phyloP scores from a whole-genome alignment of 2,888 invertebrate genomes.

The Cartodere bifasciata region DNA sequence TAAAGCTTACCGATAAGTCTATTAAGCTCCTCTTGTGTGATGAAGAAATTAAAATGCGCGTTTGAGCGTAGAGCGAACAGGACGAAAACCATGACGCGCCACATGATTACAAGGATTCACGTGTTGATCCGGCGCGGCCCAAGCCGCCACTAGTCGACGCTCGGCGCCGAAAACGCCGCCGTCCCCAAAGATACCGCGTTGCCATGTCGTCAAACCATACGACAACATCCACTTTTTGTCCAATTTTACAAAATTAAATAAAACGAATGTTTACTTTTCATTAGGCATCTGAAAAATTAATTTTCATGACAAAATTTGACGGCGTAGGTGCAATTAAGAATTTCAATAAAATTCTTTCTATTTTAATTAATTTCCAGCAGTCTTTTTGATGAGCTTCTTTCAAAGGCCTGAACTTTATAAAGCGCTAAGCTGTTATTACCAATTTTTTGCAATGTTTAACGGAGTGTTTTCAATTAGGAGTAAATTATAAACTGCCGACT shows the following conservation, averaged over 20 bases:
- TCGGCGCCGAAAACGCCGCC: slow-evolving; percentile 16
- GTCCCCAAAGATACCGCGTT: no score
- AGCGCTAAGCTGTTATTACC: no score
- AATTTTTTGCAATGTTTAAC: no score
- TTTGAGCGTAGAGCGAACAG: slow-evolving; percentile 33
- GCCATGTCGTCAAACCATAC: slow-evolving; percentile 14
- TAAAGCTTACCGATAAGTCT: slow-evolving; percentile 60
- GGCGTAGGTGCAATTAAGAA: no score
- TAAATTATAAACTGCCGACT: no score
- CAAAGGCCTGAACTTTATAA: no score
- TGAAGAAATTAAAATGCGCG: slow-evolving; percentile 67
- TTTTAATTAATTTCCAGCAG: slow-evolving; percentile 10
- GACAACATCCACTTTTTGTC: slow-evolving; percentile 9
- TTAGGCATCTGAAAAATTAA: no score
- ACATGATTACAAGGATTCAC: slow-evolving; percentile 25
- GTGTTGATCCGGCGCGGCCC: slow-evolving; percentile 31
- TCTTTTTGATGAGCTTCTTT: background rate
- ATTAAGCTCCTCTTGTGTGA: slow-evolving; percentile 68
- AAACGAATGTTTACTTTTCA: no score
- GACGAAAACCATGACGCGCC: slow-evolving; percentile 26
- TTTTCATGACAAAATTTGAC: no score
- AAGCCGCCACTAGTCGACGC: slow-evolving; percentile 27
- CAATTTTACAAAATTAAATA: no score
- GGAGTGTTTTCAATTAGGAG: no score
- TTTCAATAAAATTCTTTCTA: slow-evolving; percentile 8